Conservation (phyloP, 2,113 vertebrate species). For the Motacilla tschutschensis region DNA sequence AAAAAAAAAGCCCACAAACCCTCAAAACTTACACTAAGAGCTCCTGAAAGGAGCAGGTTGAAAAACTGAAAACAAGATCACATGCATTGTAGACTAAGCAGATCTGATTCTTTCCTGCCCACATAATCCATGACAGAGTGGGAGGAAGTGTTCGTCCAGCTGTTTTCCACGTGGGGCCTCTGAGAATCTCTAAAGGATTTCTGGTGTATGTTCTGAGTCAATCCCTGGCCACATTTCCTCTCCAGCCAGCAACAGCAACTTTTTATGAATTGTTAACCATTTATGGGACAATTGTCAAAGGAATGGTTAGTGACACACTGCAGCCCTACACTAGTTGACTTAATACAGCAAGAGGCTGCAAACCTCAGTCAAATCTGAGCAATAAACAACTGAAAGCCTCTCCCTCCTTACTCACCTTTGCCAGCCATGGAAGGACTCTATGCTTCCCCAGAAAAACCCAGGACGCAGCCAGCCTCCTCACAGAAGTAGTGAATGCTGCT, state of each 20-base stretch:
- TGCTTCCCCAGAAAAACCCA: fast-evolving
- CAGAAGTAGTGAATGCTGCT: not conserved
- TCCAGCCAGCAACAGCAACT: not conserved
- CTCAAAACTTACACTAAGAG: not conserved
- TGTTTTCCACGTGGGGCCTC: slow-evolving; percentile 11
- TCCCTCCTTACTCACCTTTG: not conserved
- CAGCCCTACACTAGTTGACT: not conserved
- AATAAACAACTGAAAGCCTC: not conserved
- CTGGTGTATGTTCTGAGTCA: not conserved
- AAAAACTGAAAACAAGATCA: not conserved
- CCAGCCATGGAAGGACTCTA: not conserved
- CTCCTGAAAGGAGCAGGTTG: not conserved
- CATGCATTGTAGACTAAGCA: not conserved
- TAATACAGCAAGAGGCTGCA: not conserved
- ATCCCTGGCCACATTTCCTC: not conserved
- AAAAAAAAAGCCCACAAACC: not conserved
- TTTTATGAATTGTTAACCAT: slow-evolving; percentile 21
- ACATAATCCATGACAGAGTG: not conserved
- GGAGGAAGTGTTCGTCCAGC: not conserved
- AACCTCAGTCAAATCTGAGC: not conserved
- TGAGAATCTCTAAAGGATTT: not conserved
- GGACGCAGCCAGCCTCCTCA: not conserved
- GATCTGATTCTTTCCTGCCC: not conserved
- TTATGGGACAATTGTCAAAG: not conserved
- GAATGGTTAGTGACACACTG: not conserved